Percentiles rank a stretch among this genome's conserved stretches.
Conservation (phyloP, 23 tunicate species). For the Trididemnum miniatum region DNA sequence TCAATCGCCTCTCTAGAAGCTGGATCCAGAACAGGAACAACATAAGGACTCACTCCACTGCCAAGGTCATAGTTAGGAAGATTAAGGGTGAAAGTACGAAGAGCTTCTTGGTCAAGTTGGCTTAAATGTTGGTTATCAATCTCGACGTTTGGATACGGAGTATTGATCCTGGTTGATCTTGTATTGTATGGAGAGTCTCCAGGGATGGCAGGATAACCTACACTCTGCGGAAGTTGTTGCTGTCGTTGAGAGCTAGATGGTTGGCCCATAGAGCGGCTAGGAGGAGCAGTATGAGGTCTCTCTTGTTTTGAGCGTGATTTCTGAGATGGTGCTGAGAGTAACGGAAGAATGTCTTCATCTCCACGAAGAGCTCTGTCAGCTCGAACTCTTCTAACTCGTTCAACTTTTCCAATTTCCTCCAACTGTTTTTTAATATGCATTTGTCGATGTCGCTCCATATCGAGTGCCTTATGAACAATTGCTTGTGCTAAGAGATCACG, state of each 20-base stretch:
- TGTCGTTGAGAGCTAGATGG: slow-evolving; percentile 6
- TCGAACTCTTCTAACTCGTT: slow-evolving; percentile 82
- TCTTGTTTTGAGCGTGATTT: slow-evolving; percentile 26
- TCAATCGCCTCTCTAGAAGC: slow-evolving; percentile 41
- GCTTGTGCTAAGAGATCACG: slow-evolving; percentile 91
- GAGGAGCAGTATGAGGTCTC: slow-evolving; percentile 39
- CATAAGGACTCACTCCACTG: slow-evolving; percentile 91
- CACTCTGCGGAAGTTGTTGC: slow-evolving; percentile 31
- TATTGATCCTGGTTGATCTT: slow-evolving; percentile 48
- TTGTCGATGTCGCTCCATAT: slow-evolving; percentile 92
- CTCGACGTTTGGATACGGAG: slow-evolving; percentile 84
- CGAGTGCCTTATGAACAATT: slow-evolving; percentile 93
- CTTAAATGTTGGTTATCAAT: slow-evolving; percentile 78
- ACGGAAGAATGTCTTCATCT: slow-evolving; percentile 84
- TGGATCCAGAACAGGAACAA: slow-evolving; percentile 71
- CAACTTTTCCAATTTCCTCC: slow-evolving; percentile 91
- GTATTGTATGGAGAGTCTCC: slow-evolving; percentile 75
- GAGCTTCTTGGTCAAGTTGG: slow-evolving; percentile 80
- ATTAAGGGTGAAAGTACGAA: slow-evolving; percentile 74
- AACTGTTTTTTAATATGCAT: slow-evolving; percentile 81
- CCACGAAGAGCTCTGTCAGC: slow-evolving; percentile 87
- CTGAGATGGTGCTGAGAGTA: slow-evolving; percentile 54
- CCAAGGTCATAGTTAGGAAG: slow-evolving; percentile 74
- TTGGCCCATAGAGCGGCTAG: neutral
- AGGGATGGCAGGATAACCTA: slow-evolving; percentile 62